Base-by-base conservation (phyloP, 1,140 invertebrate genomes). In the Brachionus calyciflorus region DNA sequence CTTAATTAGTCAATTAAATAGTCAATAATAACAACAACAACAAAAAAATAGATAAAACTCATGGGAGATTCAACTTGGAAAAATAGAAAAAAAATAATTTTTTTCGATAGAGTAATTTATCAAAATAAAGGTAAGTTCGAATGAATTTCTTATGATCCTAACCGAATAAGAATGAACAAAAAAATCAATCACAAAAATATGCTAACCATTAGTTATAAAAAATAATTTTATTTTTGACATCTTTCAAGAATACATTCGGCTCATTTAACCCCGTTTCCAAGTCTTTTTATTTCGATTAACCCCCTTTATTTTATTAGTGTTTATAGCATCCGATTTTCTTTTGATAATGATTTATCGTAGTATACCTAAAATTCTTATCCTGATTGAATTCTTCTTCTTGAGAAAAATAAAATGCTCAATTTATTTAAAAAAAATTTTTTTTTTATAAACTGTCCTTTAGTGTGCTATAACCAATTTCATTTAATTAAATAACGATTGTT, bases 121-220 rank as follows among this genome's bases (percentile, higher is more conserved):
- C n/a, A n/a, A 37, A 37, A 37, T 37, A 19, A 60, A 60, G 55
- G 55, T 60, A 60, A 60, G 55, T 60, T 33, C 19, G 37, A 60
- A 7, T 17, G 2, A 60, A 60, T 37, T 19, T 33, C 30, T 14
- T 60, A 30, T 60, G 55, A 60, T 60, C 55, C 37, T 19, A 17
- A 33, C 55, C 55, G 55, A 60, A n/a, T n/a, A n/a, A n/a, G n/a
- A n/a, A n/a, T n/a, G n/a, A n/a, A n/a, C n/a, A n/a, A n/a, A 28
- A 55, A 60, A 60, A 60, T 60, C 55, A 60, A 60, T 60, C 55
- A 60, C 19, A 60, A 19, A 60, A 60, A 60, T 60, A 65, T 46
- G 19, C 40, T 44, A 21, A 44, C 60, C 40, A 65, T 65, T 65
- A 44, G 60, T 44, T 44, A 65, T 63, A 19, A 24, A 65, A 7